Evolutionary conservation across 2,888 invertebrate genomes (phyloP), one percentile per base, ranked within the genome.

Genomic region (Aquatica leii): DNA sequence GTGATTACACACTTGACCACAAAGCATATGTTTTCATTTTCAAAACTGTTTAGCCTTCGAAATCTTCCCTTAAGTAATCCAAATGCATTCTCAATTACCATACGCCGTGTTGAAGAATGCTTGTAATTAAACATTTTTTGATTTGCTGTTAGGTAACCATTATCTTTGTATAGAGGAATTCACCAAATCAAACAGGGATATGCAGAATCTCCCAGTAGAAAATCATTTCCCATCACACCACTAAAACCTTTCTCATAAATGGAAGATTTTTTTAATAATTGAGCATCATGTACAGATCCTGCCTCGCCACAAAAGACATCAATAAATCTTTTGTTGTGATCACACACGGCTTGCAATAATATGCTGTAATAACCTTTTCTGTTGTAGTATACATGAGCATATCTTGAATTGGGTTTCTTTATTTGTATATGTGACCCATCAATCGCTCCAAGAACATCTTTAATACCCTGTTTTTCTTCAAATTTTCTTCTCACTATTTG

Each of bases 221-320:
- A 41, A 8, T 12, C 5, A 12, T 41, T n/a, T 9, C 48, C 56
- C 12, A 40, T 21, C 6, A 50, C 17, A 41, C 52, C 11, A 17
- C 48, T 12, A 0, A 40, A 43, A 31, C 43, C 37, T n/a, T n/a
- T n/a, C 12, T 48, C 14, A 53, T 57, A 60, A 14, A 70, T 40
- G 40, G 60, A 37, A 8, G 68, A 71, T 51, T 67, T 67, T 58
- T 56, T 57, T 54, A 72, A 67, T 20, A 72, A 60, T 37, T 68
- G 60, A 18, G 67, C 68, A 66, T 71, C 67, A 24, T 68, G 64
- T 21, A 67, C 17, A 1, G 62, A 67, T 9, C 68, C 65, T 12
- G 59, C 59, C 53, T 67, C 65, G 5, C 62, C 67, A 51, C 59
- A 62, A 55, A 56, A 68, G 21, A 67, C 51, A 46, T 68, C 55